Evolutionary conservation across 1,140 invertebrate species (phyloP).

Genomic region (Gonatopus flavifemur): DNA sequence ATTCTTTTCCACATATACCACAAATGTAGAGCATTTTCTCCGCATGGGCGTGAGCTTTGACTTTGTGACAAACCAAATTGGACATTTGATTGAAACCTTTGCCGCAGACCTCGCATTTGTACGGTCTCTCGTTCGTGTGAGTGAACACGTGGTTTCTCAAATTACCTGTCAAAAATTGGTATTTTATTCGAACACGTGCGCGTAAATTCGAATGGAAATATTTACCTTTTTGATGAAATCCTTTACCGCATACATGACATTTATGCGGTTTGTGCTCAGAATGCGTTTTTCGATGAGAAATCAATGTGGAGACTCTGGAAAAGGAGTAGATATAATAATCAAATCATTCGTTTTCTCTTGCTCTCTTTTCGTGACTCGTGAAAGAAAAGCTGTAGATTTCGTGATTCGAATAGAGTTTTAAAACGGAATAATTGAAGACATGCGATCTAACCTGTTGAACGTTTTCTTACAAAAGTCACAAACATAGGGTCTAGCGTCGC

Average conservation of each 20-base stretch:
- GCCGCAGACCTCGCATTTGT: slow-evolving; percentile 75
- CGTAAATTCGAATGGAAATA: too few relatives aligned
- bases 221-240: slow-evolving; percentile 77
- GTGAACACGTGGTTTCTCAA: slow-evolving; percentile 73
- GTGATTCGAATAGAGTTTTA: too few relatives aligned
- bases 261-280: slow-evolving; percentile 72
- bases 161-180: slow-evolving; percentile 59
- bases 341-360: too few relatives aligned
- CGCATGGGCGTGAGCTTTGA: slow-evolving; percentile 65
- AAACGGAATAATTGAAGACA: slow-evolving; percentile 14
- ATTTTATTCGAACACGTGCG: too few relatives aligned
- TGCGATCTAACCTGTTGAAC: slow-evolving; percentile 68
- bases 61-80: slow-evolving; percentile 75
- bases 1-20: slow-evolving; percentile 61
- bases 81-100: slow-evolving; percentile 84
- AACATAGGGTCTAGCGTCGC: slow-evolving; percentile 68
- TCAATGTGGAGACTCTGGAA: slow-evolving; percentile 69
- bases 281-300: slow-evolving; percentile 76
- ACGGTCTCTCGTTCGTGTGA: slow-evolving; percentile 79
- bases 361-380: too few relatives aligned
- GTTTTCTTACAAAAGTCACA: slow-evolving; percentile 76
- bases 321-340: too few relatives aligned
- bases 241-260: slow-evolving; percentile 73
- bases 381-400: too few relatives aligned
- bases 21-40: slow-evolving; percentile 63